Percentiles rank a stretch among this genome's conserved stretches.
phyloP scores from a whole-genome alignment of 2,797 vertebrate genomes.

The Onychomys arenicola region DNA sequence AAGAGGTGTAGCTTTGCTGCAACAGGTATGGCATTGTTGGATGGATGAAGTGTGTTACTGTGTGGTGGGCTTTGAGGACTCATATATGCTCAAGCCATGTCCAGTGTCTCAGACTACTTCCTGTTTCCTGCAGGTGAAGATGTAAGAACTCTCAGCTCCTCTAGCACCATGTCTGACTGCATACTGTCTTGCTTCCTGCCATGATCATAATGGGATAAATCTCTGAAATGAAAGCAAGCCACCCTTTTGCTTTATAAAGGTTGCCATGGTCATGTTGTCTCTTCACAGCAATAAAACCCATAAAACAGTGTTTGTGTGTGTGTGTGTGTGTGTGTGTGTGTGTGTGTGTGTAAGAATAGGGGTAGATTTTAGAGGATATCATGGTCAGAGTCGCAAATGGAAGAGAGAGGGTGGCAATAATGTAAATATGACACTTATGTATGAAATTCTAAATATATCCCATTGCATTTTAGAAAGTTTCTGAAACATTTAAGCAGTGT shows the following conservation, averaged over 20 bases:
- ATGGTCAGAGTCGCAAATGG: not conserved
- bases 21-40: not conserved
- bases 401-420: not conserved
- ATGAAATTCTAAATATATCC: not conserved
- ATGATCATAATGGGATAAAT: not conserved
- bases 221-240: not conserved
- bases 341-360: not conserved
- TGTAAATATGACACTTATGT: not conserved
- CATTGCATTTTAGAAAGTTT: not conserved
- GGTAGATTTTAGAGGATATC: not conserved
- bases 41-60: not conserved
- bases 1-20: not conserved
- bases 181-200: not conserved
- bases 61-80: not conserved
- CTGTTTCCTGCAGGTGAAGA: not conserved
- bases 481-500: not conserved
- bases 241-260: not conserved
- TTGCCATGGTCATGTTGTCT: not conserved
- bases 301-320: not conserved
- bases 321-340: no score
- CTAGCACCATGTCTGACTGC: not conserved
- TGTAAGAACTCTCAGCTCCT: not conserved
- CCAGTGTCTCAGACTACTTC: not conserved
- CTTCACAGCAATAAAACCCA: not conserved
- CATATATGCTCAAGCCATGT: not conserved